These are phyloP conservation scores for Cephus spinipes DNA, from an alignment of 2,888 invertebrate genomes.

Conservation along the genomic window DNA sequence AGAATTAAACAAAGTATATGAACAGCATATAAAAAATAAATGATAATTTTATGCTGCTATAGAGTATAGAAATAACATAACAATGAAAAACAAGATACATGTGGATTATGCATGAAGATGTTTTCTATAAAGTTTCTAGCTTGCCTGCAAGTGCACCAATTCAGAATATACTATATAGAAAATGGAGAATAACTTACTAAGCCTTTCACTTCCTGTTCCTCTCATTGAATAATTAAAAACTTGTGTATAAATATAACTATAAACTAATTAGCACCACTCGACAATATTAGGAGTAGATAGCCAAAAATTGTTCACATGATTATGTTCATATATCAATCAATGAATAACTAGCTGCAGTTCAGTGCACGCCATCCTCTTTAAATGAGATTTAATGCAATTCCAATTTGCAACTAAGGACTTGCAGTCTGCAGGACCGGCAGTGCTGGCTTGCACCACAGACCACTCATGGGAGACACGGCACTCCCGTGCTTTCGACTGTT, in stretches of 20 bases:
- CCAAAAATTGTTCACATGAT: neutral
- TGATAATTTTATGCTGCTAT: neutral
- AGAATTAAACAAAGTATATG: slow-evolving; percentile 31
- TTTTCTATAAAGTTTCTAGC: neutral
- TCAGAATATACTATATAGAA: neutral
- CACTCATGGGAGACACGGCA: too few species aligned
- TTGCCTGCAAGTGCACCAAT: neutral
- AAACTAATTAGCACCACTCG: neutral
- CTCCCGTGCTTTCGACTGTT: too few species aligned
- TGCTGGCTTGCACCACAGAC: too few species aligned
- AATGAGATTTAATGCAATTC: neutral
- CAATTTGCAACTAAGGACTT: neutral
- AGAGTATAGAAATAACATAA: neutral
- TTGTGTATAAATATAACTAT: neutral
- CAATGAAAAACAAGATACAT: neutral
- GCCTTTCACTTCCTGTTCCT: neutral
- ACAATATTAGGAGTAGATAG: neutral
- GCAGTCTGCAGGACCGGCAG: neutral
- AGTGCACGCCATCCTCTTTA: neutral
- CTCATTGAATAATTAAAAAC: neutral
- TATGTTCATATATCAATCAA: neutral
- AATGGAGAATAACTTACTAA: neutral
- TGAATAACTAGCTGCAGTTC: neutral
- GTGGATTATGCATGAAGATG: too few species aligned
- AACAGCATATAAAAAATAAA: neutral